Percentiles rank a stretch among this genome's conserved stretches.
Conservation (phyloP, 2,888 invertebrate genomes). For the Prosopocoilus inquinatus region DNA sequence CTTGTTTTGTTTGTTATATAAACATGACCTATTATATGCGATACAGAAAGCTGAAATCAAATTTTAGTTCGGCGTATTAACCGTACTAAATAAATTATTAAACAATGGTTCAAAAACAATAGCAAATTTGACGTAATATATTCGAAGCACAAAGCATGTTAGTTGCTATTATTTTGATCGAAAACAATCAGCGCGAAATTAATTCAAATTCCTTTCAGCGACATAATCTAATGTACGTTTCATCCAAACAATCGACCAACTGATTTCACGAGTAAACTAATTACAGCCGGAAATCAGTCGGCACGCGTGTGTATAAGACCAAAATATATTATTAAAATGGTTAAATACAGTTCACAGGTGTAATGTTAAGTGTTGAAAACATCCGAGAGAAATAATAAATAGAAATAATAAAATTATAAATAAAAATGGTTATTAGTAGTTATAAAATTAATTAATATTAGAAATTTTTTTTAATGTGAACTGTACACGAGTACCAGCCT, state of each 20-base stretch:
- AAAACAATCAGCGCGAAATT: neutral
- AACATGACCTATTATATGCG: too few relatives aligned
- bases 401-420: conserved; percentile 3
- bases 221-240: conserved; percentile 24
- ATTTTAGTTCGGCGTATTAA: too few relatives aligned
- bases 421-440: conserved; percentile 24
- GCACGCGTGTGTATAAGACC: neutral
- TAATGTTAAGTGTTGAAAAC: conserved; percentile 18
- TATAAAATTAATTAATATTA: conserved; percentile 12
- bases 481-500: conserved; percentile 21
- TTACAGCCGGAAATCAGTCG: conserved; percentile 4
- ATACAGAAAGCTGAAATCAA: too few relatives aligned
- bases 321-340: conserved; percentile 2
- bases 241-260: conserved; percentile 20
- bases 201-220: neutral
- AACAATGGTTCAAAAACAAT: too few relatives aligned
- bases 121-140: too few relatives aligned
- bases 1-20: too few relatives aligned
- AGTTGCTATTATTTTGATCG: neutral
- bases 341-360: conserved; percentile 31
- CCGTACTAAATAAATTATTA: too few relatives aligned
- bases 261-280: conserved; percentile 12
- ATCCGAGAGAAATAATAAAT: conserved; percentile 15
- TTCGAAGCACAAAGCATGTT: neutral
- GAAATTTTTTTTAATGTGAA: conserved; percentile 21